Evolutionary conservation across 2,797 vertebrate species (phyloP).

Genomic region (Sebastes matsubarae): DNA sequence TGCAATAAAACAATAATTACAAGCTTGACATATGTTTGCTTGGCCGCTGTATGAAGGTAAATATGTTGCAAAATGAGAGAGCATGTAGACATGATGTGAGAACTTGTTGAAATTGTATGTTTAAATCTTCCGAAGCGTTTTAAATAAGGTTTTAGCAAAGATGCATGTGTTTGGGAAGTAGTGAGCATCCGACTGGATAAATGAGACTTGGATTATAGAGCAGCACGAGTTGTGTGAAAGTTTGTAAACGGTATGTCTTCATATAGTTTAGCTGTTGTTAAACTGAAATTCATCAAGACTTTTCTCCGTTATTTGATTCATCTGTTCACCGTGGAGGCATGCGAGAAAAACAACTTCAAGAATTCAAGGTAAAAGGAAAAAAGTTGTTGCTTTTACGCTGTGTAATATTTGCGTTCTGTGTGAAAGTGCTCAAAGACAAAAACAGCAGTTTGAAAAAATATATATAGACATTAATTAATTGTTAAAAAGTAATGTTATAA

Average conservation of each 20-base stretch:
- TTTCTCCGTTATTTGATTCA: neutral
- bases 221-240: neutral
- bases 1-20: neutral
- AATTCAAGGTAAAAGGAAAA: neutral
- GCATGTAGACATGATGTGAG: neutral
- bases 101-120: neutral
- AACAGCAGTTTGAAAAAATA: too few species aligned
- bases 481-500: too few species aligned
- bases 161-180: neutral
- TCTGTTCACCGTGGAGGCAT: neutral
- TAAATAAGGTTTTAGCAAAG: neutral
- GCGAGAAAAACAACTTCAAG: neutral
- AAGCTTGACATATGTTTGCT: neutral
- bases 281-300: neutral
- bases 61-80: neutral
- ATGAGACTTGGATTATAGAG: neutral
- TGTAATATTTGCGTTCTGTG: rapidly evolving
- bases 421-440: too few species aligned
- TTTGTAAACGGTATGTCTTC: neutral
- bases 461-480: too few species aligned
- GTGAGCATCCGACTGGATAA: neutral
- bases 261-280: neutral
- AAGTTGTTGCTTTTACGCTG: too few species aligned
- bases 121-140: neutral
- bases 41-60: neutral